Evolutionary conservation across 1,140 invertebrate species (phyloP), one percentile per base, ranked within the genome.

Genomic region (Trichoplusia ni): DNA sequence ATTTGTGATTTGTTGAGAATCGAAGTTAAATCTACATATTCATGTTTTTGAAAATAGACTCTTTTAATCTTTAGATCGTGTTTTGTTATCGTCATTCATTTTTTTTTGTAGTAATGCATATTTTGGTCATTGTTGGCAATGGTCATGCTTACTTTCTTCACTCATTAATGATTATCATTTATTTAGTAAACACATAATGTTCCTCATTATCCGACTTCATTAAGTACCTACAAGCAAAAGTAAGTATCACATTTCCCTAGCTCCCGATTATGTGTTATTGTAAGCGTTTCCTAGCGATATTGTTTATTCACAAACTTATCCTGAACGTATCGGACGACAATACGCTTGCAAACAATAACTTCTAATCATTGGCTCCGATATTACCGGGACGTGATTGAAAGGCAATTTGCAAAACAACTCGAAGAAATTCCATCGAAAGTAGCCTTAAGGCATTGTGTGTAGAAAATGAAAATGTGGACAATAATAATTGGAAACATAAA

Each of bases 401-500:
- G 38, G 19, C 18, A 19, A 21, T 42, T 42, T 11, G 18, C 5
- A 4, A 9, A 42, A 21, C 18, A 9, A 21, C 16, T n/a, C 21
- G 11, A 21, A 9, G 38, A 42, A 42, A 42, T 42, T 2, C 38
- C 16, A 9, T 3, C n/a, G 4, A 42, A 47, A 16, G 27, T 47
- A 47, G 25, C 44, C 44, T 13, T 14, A 16, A 23, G 42, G 14
- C 2, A 27, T n/a, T 29, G 13, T 9, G 13, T 29, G 31, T 47
- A 11, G 18, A 13, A 44, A 44, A 44, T 44, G 19, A 14, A 42
- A 19, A 42, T 21, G 38, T 42, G 19, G 38, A 11, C 38, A 42
- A 42, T 18, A 42, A 42, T 21, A 42, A 42, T 21, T 42, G 38
- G 44, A 29, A 47, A 46, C 42, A 47, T 16, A 29, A 47, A 47